Percentiles rank a stretch among this genome's conserved stretches.
Conservation (phyloP, 1,140 invertebrate species). For the Meloidogyne chitwoodi region DNA sequence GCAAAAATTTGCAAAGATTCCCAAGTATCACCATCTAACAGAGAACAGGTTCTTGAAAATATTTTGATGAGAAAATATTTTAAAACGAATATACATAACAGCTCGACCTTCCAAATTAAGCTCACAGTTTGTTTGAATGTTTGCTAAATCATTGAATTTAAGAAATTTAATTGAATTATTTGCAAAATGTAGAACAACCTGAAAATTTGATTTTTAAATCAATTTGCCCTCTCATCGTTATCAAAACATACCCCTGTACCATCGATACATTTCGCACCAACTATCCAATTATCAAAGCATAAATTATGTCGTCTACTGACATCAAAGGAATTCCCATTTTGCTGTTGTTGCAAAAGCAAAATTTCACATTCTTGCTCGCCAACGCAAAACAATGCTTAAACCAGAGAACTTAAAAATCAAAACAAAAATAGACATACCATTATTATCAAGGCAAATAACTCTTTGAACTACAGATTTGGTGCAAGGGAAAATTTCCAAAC, state of each 20-base stretch:
- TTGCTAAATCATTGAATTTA: not conserved
- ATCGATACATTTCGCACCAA: not conserved
- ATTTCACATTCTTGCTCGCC: constrained; percentile 6
- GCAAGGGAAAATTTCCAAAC: not conserved
- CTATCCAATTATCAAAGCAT: not conserved
- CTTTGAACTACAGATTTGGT: not conserved
- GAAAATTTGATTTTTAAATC: not conserved
- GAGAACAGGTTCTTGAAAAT: constrained; percentile 7
- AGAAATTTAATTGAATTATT: constrained; percentile 5
- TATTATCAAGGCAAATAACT: not conserved
- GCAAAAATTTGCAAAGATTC: constrained; percentile 7
- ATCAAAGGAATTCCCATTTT: not conserved
- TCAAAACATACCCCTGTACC: not conserved
- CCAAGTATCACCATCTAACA: not conserved
- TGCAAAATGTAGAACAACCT: not conserved
- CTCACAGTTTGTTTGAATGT: not conserved
- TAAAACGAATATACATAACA: not conserved
- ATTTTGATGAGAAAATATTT: not conserved
- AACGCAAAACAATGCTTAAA: not conserved
- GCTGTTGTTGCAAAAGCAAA: not conserved
- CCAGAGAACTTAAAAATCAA: not conserved
- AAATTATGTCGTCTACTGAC: not conserved
- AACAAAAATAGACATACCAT: not conserved
- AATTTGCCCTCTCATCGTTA: not conserved
- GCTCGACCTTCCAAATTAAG: not conserved